Conservation (phyloP, 2,113 vertebrate species). For the Phocoena sinus region DNA sequence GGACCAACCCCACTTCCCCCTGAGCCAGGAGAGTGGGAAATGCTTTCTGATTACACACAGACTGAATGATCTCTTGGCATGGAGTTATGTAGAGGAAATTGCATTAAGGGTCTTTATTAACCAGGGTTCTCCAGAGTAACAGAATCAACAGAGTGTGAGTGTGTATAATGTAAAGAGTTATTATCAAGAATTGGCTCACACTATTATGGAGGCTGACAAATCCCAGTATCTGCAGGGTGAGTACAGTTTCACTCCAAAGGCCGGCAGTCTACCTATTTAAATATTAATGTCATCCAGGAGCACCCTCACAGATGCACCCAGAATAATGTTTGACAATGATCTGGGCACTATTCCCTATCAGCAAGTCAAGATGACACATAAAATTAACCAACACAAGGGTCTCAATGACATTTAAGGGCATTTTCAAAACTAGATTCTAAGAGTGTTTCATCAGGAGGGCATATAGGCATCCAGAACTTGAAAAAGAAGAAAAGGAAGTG, state of each 20-base stretch:
- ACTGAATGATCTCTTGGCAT: background rate
- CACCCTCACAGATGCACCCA: background rate
- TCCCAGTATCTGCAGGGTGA: background rate
- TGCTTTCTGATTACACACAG: background rate
- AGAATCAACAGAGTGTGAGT: background rate
- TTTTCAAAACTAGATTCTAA: background rate
- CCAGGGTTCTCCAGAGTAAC: background rate
- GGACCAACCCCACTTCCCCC: background rate
- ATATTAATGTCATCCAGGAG: background rate
- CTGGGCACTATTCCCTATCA: background rate
- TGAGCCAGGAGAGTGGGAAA: background rate
- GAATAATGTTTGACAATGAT: background rate
- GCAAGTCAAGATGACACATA: background rate
- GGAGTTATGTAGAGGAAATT: background rate
- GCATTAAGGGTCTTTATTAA: background rate
- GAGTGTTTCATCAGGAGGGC: background rate
- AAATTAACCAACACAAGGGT: background rate
- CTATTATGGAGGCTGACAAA: background rate
- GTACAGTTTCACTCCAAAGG: background rate
- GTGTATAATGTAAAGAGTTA: background rate
- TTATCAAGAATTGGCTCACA: background rate
- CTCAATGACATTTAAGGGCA: background rate
- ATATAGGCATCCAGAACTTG: background rate
- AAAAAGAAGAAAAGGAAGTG: background rate
- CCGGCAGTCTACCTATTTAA: background rate